Evolutionary conservation across 1,140 invertebrate species (phyloP).

Genomic region (Ganaspis sp.): DNA sequence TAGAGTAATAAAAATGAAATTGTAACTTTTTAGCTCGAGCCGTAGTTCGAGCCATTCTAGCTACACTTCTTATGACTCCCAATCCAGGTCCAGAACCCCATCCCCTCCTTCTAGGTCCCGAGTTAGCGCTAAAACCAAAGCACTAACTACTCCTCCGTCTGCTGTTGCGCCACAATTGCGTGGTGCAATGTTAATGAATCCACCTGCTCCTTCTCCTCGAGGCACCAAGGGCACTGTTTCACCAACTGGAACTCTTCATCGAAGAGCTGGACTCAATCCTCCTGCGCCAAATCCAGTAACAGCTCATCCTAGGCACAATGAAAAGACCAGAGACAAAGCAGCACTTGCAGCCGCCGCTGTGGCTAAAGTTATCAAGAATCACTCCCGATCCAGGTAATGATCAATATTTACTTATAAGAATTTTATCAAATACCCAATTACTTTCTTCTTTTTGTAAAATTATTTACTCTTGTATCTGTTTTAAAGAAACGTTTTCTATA

Average conservation of each 20-base stretch:
- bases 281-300: constrained; percentile 69
- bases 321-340: constrained; percentile 70
- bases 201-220: constrained; percentile 79
- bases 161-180: constrained; percentile 57
- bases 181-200: constrained; percentile 82
- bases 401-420: not conserved
- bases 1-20: constrained; percentile 36
- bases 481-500: too few species aligned
- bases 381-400: constrained; percentile 71
- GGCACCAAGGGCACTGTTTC: constrained; percentile 69
- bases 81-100: constrained; percentile 79
- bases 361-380: constrained; percentile 73
- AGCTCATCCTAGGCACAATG: constrained; percentile 67
- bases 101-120: constrained; percentile 71
- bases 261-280: constrained; percentile 73
- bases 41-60: constrained; percentile 76
- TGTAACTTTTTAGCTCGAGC: constrained; percentile 73
- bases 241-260: constrained; percentile 68
- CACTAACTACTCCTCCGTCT: constrained; percentile 64
- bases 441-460: too few species aligned
- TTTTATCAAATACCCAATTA: too few species aligned
- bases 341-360: constrained; percentile 70
- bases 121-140: constrained; percentile 65
- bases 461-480: too few species aligned
- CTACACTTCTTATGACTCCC: constrained; percentile 77